Percentiles rank a stretch among this genome's conserved stretches.
These are phyloP conservation scores for Callionymus lyra DNA, from an alignment of 2,113 vertebrate species.

Conservation along the genomic window DNA sequence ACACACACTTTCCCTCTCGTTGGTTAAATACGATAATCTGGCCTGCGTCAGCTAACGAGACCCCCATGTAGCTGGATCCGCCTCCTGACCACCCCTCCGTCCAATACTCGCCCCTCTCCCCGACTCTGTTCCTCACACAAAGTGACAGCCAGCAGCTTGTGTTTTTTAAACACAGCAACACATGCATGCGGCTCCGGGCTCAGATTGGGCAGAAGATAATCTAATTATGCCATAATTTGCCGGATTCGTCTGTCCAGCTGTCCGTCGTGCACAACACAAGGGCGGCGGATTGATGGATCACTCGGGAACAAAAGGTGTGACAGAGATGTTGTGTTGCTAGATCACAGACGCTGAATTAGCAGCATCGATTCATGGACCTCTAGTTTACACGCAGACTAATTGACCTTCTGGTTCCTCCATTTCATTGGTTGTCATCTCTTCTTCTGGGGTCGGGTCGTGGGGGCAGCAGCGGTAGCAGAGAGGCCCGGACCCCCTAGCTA, in stretches of 20 bases:
- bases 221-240: slow-evolving; percentile 66
- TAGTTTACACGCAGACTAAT: too few relatives aligned
- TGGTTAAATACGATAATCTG: slow-evolving; percentile 67
- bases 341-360: too few relatives aligned
- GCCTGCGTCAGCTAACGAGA: slow-evolving; percentile 55
- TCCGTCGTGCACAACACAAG: slow-evolving; percentile 43
- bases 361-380: too few relatives aligned
- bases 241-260: slow-evolving; percentile 62
- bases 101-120: slow-evolving; percentile 11
- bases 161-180: slow-evolving; percentile 18
- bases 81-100: slow-evolving; percentile 5
- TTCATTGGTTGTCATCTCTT: too few relatives aligned
- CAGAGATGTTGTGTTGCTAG: too few relatives aligned
- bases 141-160: slow-evolving; percentile 17
- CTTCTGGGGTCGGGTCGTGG: too few relatives aligned
- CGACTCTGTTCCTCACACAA: slow-evolving; percentile 5
- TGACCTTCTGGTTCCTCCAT: too few relatives aligned
- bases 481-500: too few relatives aligned
- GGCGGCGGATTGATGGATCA: slow-evolving; percentile 44
- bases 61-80: slow-evolving; percentile 39
- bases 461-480: too few relatives aligned
- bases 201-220: slow-evolving; percentile 45
- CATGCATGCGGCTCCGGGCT: slow-evolving; percentile 29
- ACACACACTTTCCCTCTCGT: slow-evolving; percentile 55
- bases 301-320: slow-evolving; percentile 4